Evolutionary conservation across 2,888 invertebrate species (phyloP), one percentile per base, ranked within the genome.

Genomic region (Hyppa rectilinea): DNA sequence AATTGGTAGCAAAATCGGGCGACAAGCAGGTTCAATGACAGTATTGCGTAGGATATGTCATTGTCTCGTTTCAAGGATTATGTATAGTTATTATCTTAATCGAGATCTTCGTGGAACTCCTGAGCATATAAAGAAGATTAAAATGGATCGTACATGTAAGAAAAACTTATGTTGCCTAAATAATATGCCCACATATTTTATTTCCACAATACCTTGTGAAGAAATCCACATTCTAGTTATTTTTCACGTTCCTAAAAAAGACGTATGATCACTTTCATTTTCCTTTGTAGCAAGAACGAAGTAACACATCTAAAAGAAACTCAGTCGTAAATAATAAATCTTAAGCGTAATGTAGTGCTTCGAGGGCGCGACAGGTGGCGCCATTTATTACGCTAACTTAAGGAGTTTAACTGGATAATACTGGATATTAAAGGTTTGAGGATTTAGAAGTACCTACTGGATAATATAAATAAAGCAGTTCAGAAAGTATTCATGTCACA

Each of bases 261-360:
- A 45, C 20, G 20, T 29, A 45, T 29, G n/a, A 49, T 29, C 47
- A 55, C 55, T 36, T 75, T 65, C 20, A 74, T 73, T 43, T 73
- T 34, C 29, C 43, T 53, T 55, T 40, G n/a, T n/a, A 17, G 14
- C 40, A 36, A 12, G 0, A 73, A 71, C 49, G 58, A 67, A 47
- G 49, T 14, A 53, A 53, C 26, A 55, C 29, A 55, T 50, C 23
- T 58, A 20, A 64, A 60, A 59, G 29, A 53, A 59, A 67, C 60
- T 63, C 26, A 43, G 52, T 55, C 47, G 66, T 81, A 66, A 81
- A 83, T 81, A 81, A 81, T 83, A 83, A 78, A 74, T 83, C 43
- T 60, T 58, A 38, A 26, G 62, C 12, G 23, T 69, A 49, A 49
- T 47, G 29, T 71, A 73, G 43, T 59, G 31, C 26, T 40, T 36